Evolutionary conservation across 2,113 vertebrate species (phyloP).

Genomic region (Toxostoma redivivum): DNA sequence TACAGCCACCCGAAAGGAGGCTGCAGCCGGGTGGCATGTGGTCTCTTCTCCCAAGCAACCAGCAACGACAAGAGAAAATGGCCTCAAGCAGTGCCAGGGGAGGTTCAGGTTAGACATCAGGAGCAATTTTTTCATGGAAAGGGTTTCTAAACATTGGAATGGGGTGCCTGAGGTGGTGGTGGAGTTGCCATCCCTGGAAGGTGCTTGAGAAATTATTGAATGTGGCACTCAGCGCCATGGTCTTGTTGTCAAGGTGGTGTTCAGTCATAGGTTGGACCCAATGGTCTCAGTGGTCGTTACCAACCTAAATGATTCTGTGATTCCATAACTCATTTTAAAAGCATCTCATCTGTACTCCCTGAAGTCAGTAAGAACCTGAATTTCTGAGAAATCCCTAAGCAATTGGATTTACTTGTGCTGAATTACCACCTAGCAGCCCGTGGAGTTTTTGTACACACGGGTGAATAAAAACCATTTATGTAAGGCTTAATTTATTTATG

Average conservation of each 20-base stretch:
- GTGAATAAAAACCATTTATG: not conserved
- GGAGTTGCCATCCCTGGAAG: accelerated
- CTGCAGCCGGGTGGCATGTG: not conserved
- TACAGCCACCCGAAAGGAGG: not conserved
- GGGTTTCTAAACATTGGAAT: not conserved
- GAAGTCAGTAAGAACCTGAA: not conserved
- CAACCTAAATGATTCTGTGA: not conserved
- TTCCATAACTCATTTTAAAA: not conserved
- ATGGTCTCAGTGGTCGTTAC: not conserved
- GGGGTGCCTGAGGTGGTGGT: too few species aligned
- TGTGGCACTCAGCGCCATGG: too few species aligned
- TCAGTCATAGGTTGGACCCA: not conserved
- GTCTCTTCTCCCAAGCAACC: not conserved
- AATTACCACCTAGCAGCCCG: too few species aligned
- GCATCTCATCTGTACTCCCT: accelerated
- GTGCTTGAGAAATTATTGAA: not conserved
- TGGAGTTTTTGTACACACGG: accelerated
- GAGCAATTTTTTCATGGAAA: not conserved
- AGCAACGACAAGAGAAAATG: not conserved
- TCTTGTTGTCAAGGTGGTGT: not conserved
- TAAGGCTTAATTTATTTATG: too few species aligned
- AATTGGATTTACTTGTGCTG: not conserved
- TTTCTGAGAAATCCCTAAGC: not conserved
- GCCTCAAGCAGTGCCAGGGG: not conserved
- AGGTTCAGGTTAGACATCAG: too few species aligned